These are phyloP conservation scores for Phthorimaea operculella DNA, from an alignment of 1,140 invertebrate genomes.

Conservation along the genomic window DNA sequence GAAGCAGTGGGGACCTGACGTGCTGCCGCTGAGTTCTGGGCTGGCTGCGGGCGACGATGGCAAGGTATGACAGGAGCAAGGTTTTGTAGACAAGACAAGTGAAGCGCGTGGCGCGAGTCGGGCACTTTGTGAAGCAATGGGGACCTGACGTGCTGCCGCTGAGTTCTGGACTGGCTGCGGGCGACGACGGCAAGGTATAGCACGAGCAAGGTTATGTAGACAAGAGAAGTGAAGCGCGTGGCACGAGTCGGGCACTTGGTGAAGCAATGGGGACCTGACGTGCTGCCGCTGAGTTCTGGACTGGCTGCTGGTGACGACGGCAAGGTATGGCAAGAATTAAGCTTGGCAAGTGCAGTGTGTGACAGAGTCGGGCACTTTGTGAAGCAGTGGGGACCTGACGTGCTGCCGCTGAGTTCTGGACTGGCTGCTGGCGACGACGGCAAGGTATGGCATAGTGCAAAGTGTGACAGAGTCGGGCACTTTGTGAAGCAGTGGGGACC, in stretches of 20 bases:
- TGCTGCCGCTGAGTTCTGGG: slow-evolving; percentile 63
- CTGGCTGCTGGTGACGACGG: too few relatives aligned
- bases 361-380: slow-evolving; percentile 70
- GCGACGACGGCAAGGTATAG: slow-evolving; percentile 66
- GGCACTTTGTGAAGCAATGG: slow-evolving; percentile 70
- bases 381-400: slow-evolving; percentile 71
- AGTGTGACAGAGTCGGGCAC: too few relatives aligned
- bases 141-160: slow-evolving; percentile 69
- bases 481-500: slow-evolving; percentile 74
- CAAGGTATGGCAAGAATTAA: too few relatives aligned
- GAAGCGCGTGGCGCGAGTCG: slow-evolving; percentile 71
- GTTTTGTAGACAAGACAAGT: too few relatives aligned
- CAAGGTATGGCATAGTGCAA: slow-evolving; percentile 58
- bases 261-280: slow-evolving; percentile 71
- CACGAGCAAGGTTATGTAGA: too few relatives aligned
- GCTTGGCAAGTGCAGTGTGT: slow-evolving; percentile 75
- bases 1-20: slow-evolving; percentile 71
- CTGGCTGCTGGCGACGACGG: slow-evolving; percentile 67
- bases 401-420: slow-evolving; percentile 63
- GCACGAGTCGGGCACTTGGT: slow-evolving; percentile 71
- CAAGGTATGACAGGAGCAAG: too few relatives aligned
- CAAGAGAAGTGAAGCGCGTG: slow-evolving; percentile 73
- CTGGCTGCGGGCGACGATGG: slow-evolving; percentile 67
- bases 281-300: slow-evolving; percentile 62
- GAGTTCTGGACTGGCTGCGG: slow-evolving; percentile 58